A percentile compares a stretch with the other conserved stretches of the same genome.
Evolutionary conservation across 2,888 invertebrate genomes (phyloP).

Genomic region (Dimorphilus gyrociliatus): DNA sequence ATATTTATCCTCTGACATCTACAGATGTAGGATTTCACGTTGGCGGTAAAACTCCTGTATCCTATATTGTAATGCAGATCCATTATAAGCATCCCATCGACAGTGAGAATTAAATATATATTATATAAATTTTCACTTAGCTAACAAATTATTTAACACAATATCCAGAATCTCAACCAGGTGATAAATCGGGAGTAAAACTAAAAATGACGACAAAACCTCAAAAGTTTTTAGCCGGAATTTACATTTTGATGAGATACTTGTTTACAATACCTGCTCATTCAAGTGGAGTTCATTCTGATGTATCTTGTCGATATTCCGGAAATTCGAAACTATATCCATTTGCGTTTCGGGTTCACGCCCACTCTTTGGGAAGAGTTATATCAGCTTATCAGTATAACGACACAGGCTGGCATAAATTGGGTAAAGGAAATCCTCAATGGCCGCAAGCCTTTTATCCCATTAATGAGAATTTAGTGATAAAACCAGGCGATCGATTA

Average conservation of each 20-base stretch:
- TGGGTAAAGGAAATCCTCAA: constrained; percentile 46
- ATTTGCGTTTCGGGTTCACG: constrained; percentile 45
- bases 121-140: not conserved
- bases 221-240: constrained; percentile 22
- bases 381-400: constrained; percentile 36
- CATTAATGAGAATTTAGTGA: constrained; percentile 28
- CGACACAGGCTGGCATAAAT: constrained; percentile 14
- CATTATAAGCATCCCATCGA: constrained; percentile 46
- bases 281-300: constrained; percentile 34
- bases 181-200: constrained; percentile 16
- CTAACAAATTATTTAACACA: not conserved
- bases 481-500: constrained; percentile 40
- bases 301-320: constrained; percentile 40
- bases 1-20: constrained; percentile 7
- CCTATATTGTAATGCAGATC: constrained; percentile 81
- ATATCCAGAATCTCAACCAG: not conserved
- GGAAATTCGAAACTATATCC: constrained; percentile 36
- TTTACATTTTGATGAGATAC: constrained; percentile 17
- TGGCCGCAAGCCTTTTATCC: constrained; percentile 49
- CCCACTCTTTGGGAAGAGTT: constrained; percentile 46
- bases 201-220: constrained; percentile 9
- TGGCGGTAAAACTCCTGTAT: constrained; percentile 61
- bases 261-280: constrained; percentile 16
- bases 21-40: constrained; percentile 73
- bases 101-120: not conserved